phyloP scores from a whole-genome alignment of 2,797 vertebrate genomes.

The Coilia nasus region DNA sequence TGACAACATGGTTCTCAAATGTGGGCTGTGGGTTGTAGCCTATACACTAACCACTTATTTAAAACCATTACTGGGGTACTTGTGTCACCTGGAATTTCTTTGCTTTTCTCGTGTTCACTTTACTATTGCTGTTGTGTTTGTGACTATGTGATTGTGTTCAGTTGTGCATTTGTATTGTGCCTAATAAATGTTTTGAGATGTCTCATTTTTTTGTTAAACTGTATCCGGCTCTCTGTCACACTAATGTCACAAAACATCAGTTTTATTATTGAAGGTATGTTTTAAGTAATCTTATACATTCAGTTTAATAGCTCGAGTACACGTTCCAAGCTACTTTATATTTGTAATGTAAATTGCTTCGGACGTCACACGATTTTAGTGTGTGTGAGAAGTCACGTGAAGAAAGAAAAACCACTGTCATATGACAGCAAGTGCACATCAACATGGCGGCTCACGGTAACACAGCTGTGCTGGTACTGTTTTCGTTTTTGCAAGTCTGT shows the following conservation, averaged over 20 bases:
- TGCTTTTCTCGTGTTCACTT: background rate
- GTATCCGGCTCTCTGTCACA: background rate
- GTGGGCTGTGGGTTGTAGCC: background rate
- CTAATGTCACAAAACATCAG: background rate
- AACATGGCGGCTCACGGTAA: conserved; percentile 56
- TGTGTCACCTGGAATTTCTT: background rate
- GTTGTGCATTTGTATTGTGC: background rate
- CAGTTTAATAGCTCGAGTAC: too few species aligned
- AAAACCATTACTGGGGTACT: background rate
- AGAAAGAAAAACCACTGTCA: conserved; percentile 58
- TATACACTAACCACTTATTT: background rate
- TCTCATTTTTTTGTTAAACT: background rate
- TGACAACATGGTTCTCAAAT: background rate
- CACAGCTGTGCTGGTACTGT: background rate
- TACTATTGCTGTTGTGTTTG: background rate
- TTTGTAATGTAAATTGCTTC: too few species aligned
- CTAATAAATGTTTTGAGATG: background rate
- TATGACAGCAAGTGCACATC: conserved; percentile 52
- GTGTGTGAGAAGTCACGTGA: background rate
- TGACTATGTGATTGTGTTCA: background rate
- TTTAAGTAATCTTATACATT: too few species aligned
- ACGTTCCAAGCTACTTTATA: too few species aligned
- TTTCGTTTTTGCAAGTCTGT: background rate
- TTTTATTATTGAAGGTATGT: too few species aligned
- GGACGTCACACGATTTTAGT: too few species aligned